Conservation (phyloP, 2,113 vertebrate genomes). For the Smithornis capensis region DNA sequence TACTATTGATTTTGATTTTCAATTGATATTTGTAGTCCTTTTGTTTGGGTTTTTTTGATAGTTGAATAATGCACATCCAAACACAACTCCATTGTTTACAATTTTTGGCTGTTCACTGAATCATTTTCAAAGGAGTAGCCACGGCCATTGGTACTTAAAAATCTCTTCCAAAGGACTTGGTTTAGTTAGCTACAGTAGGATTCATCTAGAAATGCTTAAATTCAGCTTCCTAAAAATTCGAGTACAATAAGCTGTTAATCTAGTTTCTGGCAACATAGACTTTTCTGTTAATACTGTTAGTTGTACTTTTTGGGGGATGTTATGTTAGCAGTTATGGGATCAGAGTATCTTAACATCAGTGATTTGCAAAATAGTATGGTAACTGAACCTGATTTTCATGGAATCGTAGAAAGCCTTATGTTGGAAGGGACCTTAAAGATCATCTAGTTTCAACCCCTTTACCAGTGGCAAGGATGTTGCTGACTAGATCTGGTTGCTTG, state of each 20-base stretch:
- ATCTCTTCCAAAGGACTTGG: not conserved
- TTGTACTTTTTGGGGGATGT: rapidly evolving
- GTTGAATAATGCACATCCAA: not conserved
- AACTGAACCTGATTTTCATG: not conserved
- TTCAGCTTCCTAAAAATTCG: not conserved
- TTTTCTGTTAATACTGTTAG: not conserved
- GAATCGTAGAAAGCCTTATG: not conserved
- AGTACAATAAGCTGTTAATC: not conserved
- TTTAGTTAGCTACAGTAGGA: not conserved
- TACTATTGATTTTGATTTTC: conserved; percentile 1
- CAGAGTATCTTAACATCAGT: not conserved
- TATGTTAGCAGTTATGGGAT: not conserved
- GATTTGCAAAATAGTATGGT: not conserved
- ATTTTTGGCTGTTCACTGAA: not conserved
- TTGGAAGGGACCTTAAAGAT: not conserved
- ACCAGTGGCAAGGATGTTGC: not conserved
- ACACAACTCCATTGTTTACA: not conserved
- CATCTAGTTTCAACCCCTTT: not conserved
- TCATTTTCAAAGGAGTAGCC: not conserved
- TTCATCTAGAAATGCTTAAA: not conserved
- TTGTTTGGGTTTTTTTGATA: not conserved
- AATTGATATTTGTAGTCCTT: not conserved
- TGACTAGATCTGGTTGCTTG: not conserved
- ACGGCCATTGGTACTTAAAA: not conserved
- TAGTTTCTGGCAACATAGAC: not conserved